Evolutionary conservation across 1,140 invertebrate species (phyloP), one percentile per base, ranked within the genome.

Genomic region (Lamellibrachia luymesi): DNA sequence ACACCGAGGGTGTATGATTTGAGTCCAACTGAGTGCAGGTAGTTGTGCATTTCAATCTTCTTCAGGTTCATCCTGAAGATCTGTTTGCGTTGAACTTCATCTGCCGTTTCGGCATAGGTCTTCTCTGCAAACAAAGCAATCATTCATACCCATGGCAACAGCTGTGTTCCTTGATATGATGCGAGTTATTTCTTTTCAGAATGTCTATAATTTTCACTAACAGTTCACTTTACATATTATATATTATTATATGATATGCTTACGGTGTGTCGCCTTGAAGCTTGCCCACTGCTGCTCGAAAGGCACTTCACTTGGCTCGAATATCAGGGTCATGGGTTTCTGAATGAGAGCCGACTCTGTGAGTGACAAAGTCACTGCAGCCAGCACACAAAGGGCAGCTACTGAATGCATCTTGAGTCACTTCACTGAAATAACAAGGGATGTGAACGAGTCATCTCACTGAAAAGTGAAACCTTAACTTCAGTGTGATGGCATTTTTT

Each of bases 21-120:
- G 51, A 93, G n/a, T 50, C 93, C 93, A 49, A 91, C 91, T 6
- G 92, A 90, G 56, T 90, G 89, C 51, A 93, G 51, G n/a, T 93
- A 93, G 51, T 93, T 93, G 92, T 93, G 93, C 50, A 93, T 50
- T 22, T 92, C 92, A 49, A 93, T 93, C n/a, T 51, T 90, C 90
- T 93, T 93, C 22, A 93, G 90, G 93, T 93, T 93, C 52, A 10
- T 90, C 51, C 38, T 52, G 90, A 93, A 93, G 51, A 93, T 91
- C 80, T 92, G 89, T 27, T 93, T 93, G 50, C 93, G 49, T 10
- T 51, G 50, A 49, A 51, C 17, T 52, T 93, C 93, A 17, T 93
- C 91, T 7, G 91, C 17, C 5, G 50, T 56, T 92, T 8, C 51
- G 0, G 50, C 51, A n/a, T 92, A 92, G 5, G 50, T 92, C 27